Percentiles rank a stretch among this genome's conserved stretches.
Evolutionary conservation across 1,140 invertebrate species (phyloP).

Genomic region (Dryas iulia): DNA sequence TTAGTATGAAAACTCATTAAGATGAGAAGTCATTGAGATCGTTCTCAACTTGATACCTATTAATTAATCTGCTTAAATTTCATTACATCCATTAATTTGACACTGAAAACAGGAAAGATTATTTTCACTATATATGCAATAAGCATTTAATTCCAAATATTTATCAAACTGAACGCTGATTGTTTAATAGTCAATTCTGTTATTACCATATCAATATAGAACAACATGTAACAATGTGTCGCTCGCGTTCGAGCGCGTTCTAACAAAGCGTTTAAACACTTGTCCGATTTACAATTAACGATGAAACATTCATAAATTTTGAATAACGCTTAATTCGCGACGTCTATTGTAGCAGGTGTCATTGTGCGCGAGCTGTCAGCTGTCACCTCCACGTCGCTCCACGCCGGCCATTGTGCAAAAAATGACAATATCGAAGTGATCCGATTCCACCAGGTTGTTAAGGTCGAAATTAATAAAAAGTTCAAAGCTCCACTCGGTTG

Average conservation of each 20-base stretch:
- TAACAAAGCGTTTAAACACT: not conserved
- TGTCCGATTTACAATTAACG: not conserved
- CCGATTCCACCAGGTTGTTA: slow-evolving; percentile 51
- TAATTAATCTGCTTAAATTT: not conserved
- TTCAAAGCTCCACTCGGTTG: slow-evolving; percentile 41
- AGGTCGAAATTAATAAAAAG: slow-evolving; percentile 65
- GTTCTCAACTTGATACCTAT: not conserved
- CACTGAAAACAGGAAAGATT: not conserved
- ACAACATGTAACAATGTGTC: not conserved
- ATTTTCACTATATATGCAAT: not conserved
- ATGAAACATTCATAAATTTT: slow-evolving; percentile 10
- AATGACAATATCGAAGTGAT: slow-evolving; percentile 46
- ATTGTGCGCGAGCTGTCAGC: slow-evolving; percentile 7
- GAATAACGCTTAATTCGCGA: slow-evolving; percentile 16
- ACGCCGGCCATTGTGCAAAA: slow-evolving; percentile 30
- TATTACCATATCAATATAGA: not conserved
- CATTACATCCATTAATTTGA: not conserved
- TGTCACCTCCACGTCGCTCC: slow-evolving; percentile 9
- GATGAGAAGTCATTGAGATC: not conserved
- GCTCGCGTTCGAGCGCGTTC: not conserved
- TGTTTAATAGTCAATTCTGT: not conserved
- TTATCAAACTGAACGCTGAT: not conserved
- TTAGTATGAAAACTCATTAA: not conserved
- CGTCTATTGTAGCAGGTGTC: slow-evolving; percentile 10
- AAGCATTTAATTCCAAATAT: not conserved